Conservation (phyloP, 2,888 invertebrate genomes). For the Myathropa florea region DNA sequence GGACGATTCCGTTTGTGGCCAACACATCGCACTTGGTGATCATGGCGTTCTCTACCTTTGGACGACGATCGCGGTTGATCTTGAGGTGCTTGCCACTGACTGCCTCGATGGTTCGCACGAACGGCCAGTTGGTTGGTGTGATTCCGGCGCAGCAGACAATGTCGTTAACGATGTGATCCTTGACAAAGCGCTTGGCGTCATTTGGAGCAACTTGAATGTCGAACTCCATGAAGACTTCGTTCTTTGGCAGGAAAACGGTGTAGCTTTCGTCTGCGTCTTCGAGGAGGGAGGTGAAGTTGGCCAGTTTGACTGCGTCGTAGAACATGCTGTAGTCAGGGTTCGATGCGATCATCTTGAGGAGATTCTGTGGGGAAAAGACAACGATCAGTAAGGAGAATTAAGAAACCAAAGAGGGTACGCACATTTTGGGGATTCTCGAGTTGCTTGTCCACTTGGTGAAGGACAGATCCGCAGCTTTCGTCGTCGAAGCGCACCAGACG, state of each 20-base stretch:
- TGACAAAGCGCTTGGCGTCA: conserved; percentile 76
- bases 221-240: conserved; percentile 80
- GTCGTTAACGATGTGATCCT: conserved; percentile 80
- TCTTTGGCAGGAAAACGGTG: conserved; percentile 79
- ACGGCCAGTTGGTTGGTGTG: conserved; percentile 80
- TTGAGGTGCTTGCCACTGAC: conserved; percentile 78
- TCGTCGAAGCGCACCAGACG: conserved; percentile 84
- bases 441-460: conserved; percentile 85
- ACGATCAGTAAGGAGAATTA: not conserved
- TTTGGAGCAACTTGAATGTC: conserved; percentile 73
- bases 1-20: conserved; percentile 79
- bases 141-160: conserved; percentile 81
- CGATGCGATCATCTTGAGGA: conserved; percentile 76
- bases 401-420: conserved; percentile 33
- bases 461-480: conserved; percentile 85
- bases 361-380: conserved; percentile 73
- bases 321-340: conserved; percentile 80
- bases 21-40: conserved; percentile 80
- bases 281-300: conserved; percentile 78
- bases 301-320: conserved; percentile 76
- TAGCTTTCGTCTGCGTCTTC: conserved; percentile 76
- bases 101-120: conserved; percentile 79
- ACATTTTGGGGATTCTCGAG: conserved; percentile 80
- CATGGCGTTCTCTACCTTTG: conserved; percentile 80
- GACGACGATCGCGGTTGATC: conserved; percentile 80